phyloP scores from a whole-genome alignment of 2,797 vertebrate genomes.

The Myripristis murdjan region DNA sequence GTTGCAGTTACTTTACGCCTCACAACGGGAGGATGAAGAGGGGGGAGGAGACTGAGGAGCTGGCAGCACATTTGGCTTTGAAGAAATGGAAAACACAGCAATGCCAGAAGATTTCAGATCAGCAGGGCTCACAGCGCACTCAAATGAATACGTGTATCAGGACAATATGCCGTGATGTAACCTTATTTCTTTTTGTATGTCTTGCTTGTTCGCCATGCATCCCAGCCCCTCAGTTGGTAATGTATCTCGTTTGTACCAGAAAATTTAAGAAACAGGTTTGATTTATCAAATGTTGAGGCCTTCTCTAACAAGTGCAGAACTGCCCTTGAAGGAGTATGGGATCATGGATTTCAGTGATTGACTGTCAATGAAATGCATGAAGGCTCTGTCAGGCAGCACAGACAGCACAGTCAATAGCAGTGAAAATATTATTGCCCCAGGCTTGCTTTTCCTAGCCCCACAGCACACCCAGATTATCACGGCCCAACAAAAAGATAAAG shows the following conservation, averaged over 20 bases:
- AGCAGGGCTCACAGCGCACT: constrained; percentile 3
- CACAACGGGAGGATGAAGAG: not conserved
- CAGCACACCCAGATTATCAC: constrained; percentile 63
- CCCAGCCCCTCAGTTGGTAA: constrained; percentile 5
- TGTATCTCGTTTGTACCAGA: not conserved
- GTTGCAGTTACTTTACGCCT: constrained; percentile 55
- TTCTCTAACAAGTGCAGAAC: constrained; percentile 15
- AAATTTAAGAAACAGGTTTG: constrained; percentile 24
- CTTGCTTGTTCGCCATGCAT: not conserved
- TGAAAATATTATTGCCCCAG: constrained; percentile 61
- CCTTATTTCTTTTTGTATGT: constrained; percentile 4
- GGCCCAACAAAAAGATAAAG: constrained; percentile 49
- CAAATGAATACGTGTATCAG: not conserved
- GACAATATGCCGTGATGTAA: not conserved
- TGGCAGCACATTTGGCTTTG: constrained; percentile 12
- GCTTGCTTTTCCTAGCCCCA: constrained; percentile 51
- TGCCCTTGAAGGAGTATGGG: constrained; percentile 20
- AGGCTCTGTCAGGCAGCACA: constrained; percentile 42
- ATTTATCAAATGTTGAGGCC: constrained; percentile 25
- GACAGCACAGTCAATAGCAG: constrained; percentile 60
- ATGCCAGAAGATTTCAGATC: constrained; percentile 20
- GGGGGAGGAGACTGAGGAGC: constrained; percentile 20
- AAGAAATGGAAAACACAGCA: constrained; percentile 44
- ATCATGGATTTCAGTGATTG: constrained; percentile 38
- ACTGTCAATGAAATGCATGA: constrained; percentile 25